phyloP scores from a whole-genome alignment of 1,140 invertebrate species.

The Caenorhabditis inopinata region DNA sequence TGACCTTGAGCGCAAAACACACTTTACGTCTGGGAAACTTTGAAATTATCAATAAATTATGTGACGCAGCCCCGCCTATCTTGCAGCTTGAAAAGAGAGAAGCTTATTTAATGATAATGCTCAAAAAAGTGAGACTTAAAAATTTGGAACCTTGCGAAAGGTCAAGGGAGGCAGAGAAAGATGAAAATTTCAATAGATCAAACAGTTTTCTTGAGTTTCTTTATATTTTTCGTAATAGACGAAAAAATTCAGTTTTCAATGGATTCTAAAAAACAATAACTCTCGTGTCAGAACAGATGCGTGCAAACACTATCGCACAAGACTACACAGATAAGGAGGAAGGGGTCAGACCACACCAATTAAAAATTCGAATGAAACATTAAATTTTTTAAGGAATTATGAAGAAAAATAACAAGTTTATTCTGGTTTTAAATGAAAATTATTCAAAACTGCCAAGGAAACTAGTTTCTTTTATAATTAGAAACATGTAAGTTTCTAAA shows the following conservation, averaged over 20 bases:
- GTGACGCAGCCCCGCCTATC: neutral
- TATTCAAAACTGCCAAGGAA: no score
- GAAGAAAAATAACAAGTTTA: no score
- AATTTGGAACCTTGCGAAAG: neutral
- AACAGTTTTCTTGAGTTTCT: no score
- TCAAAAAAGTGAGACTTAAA: neutral
- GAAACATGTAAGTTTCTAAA: no score
- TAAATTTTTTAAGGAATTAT: no score
- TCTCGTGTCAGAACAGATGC: neutral
- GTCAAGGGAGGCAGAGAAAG: no score
- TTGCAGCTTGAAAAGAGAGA: neutral
- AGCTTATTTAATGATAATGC: slow-evolving; percentile 5
- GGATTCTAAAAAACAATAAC: neutral
- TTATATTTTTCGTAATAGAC: neutral
- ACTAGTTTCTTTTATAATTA: no score
- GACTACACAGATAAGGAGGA: no score
- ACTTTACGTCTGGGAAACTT: neutral
- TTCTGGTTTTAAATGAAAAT: no score
- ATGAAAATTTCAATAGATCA: no score
- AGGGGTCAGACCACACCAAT: no score
- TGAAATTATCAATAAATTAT: neutral
- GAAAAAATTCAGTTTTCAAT: neutral
- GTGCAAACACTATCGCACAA: neutral
- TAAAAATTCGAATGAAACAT: no score
- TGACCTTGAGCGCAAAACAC: neutral